phyloP scores from a whole-genome alignment of 2,797 vertebrate species.

The Acestrorhynchus altus region DNA sequence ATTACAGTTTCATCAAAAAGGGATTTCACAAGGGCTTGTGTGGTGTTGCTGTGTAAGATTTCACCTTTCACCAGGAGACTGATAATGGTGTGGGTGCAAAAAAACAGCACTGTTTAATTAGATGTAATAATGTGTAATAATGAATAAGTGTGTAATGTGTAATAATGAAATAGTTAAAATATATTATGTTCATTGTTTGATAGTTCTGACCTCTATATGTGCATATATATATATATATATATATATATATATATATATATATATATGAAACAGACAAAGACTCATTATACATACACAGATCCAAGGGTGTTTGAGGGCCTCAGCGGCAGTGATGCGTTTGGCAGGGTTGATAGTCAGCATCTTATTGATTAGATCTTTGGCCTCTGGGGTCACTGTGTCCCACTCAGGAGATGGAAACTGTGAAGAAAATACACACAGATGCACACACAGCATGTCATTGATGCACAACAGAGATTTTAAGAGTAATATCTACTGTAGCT shows the following conservation, averaged over 20 bases:
- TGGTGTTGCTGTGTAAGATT: neutral
- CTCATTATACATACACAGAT: conserved; percentile 87
- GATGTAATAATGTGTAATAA: neutral
- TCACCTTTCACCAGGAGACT: neutral
- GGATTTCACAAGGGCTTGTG: neutral
- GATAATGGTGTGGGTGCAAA: neutral
- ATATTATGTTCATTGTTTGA: too few relatives aligned
- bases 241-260: too few relatives aligned
- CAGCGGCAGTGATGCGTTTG: conserved; percentile 92
- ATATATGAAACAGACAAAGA: neutral
- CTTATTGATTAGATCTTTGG: conserved; percentile 98
- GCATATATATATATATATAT: too few relatives aligned
- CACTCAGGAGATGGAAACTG: conserved; percentile 98
- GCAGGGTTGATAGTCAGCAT: conserved; percentile 98
- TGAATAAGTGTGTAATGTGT: neutral
- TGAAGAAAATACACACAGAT: conserved; percentile 45
- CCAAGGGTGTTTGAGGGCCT: conserved; percentile 96
- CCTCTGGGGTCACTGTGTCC: conserved; percentile 97
- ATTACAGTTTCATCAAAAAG: neutral
- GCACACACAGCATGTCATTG: neutral
- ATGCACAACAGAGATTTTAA: too few relatives aligned
- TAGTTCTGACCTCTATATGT: neutral
- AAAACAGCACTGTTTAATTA: neutral
- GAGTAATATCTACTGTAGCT: too few relatives aligned
- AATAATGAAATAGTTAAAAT: neutral